Percentiles rank a stretch among this genome's conserved stretches.
These are phyloP conservation scores for Lithophane socia DNA, from an alignment of 2,888 invertebrate genomes.

Conservation along the genomic window DNA sequence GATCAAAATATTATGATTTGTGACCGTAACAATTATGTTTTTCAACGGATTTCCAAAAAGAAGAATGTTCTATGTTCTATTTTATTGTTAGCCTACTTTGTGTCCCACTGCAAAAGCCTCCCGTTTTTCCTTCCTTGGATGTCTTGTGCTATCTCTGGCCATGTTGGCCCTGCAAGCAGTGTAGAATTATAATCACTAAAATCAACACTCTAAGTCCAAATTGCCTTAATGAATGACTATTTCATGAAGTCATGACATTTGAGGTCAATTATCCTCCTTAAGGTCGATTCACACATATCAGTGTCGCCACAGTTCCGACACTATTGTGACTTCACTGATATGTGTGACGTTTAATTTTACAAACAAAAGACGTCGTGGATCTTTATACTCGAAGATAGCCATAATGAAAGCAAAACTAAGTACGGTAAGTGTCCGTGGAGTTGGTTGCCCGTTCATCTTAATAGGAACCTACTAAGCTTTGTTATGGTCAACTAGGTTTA, in stretches of 20 bases:
- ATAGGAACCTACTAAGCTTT: too few species aligned
- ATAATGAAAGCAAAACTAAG: too few species aligned
- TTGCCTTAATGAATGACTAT: not conserved
- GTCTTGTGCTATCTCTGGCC: not conserved
- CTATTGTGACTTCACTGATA: too few species aligned
- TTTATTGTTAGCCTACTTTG: too few species aligned
- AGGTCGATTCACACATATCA: too few species aligned
- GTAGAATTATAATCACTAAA: not conserved
- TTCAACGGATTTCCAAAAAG: too few species aligned
- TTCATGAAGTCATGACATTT: not conserved
- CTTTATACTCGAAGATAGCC: too few species aligned
- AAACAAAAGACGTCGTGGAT: not conserved
- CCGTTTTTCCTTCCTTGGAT: not conserved
- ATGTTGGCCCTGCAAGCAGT: not conserved
- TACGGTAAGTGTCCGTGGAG: too few species aligned
- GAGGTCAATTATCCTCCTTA: not conserved
- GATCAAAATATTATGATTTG: not conserved
- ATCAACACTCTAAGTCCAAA: not conserved
- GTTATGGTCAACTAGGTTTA: too few species aligned
- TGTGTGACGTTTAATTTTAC: not conserved
- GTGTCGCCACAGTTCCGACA: not conserved
- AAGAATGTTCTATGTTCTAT: too few species aligned
- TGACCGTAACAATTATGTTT: not conserved
- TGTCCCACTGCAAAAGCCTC: not conserved
- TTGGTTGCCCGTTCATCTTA: too few species aligned